Conservation (phyloP, 2,113 vertebrate species). For the Panurus biarmicus region DNA sequence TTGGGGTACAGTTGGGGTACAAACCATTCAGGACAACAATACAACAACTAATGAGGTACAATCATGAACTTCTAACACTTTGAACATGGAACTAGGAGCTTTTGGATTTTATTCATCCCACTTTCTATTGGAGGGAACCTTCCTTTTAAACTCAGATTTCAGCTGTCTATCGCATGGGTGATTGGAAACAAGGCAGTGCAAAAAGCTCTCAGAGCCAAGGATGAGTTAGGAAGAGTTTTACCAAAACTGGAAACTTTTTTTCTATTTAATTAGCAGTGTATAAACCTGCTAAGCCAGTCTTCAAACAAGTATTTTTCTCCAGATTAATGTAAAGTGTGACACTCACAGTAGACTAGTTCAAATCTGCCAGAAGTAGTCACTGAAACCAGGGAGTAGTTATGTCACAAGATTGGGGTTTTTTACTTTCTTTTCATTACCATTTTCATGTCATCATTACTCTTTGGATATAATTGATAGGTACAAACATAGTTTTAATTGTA, state of each 20-base stretch:
- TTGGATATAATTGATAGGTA: background rate
- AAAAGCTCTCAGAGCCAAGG: background rate
- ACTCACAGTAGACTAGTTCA: background rate
- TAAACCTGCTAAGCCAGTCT: background rate
- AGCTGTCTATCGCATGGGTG: accelerated
- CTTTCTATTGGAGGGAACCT: background rate
- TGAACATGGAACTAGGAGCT: too few species aligned
- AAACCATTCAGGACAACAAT: too few species aligned
- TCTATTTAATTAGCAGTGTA: background rate
- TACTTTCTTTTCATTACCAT: background rate
- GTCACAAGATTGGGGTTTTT: accelerated
- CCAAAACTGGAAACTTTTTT: background rate
- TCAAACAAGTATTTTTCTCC: background rate
- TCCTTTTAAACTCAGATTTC: background rate
- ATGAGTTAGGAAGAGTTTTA: background rate
- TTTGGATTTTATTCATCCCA: too few species aligned
- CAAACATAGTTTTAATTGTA: background rate
- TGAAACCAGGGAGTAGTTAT: background rate
- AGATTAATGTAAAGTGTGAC: background rate
- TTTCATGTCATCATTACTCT: background rate
- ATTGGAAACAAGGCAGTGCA: background rate
- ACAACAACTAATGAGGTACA: too few species aligned
- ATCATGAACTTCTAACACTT: too few species aligned
- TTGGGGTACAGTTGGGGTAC: too few species aligned
- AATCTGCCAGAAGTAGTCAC: background rate